These are phyloP conservation scores for Molorchus minor DNA, from an alignment of 2,888 invertebrate genomes.

Conservation along the genomic window DNA sequence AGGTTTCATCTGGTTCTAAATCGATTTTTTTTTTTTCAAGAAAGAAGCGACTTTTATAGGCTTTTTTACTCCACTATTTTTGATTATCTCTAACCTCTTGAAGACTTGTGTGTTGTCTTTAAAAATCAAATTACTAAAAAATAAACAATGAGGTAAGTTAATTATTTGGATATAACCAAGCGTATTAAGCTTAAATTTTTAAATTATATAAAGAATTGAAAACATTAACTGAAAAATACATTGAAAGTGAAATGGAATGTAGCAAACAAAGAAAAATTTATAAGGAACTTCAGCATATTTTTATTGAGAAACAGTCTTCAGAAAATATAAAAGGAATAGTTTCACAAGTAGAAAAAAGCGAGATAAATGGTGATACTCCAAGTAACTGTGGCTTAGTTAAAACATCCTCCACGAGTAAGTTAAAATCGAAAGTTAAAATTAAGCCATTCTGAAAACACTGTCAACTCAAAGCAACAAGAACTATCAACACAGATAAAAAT, in stretches of 20 bases:
- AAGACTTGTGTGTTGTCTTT: too few species aligned
- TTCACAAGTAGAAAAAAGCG: slow-evolving; percentile 14
- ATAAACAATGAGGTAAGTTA: too few species aligned
- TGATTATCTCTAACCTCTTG: too few species aligned
- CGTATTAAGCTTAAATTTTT: too few species aligned
- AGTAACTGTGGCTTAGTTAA: neutral
- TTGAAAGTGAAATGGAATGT: slow-evolving; percentile 22
- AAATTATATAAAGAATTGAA: neutral
- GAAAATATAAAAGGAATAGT: neutral
- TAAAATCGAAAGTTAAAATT: neutral
- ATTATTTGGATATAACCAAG: too few species aligned
- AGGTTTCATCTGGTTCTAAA: too few species aligned
- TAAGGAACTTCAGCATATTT: slow-evolving; percentile 21
- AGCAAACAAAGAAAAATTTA: slow-evolving; percentile 21
- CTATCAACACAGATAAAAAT: neutral
- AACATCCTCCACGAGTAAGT: neutral
- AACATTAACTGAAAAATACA: neutral
- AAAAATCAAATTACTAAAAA: too few species aligned
- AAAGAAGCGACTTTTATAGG: too few species aligned
- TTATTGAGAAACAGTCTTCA: slow-evolving; percentile 18
- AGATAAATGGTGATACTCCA: neutral
- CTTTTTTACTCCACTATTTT: too few species aligned
- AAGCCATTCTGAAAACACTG: neutral
- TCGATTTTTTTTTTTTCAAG: too few species aligned
- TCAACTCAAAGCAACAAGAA: neutral